Base-by-base conservation (phyloP, 2,888 invertebrate species). In the Drosophila colorata region DNA sequence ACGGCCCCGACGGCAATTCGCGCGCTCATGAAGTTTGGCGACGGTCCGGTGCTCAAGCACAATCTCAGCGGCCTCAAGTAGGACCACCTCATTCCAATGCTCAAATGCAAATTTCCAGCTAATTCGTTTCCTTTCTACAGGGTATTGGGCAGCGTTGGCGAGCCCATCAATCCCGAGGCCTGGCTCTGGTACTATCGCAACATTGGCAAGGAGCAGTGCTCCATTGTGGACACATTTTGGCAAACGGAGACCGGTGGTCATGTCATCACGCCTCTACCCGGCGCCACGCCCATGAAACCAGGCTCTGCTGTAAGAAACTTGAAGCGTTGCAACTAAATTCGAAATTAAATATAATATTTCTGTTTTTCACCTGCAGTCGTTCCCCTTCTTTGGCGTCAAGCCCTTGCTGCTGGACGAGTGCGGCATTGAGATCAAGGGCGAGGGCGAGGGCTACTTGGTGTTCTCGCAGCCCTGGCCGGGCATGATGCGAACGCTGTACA, bases 211-310 rank as follows among this genome's bases (percentile, higher is more conserved):
- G 95, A 95, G 47, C 95, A 95, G 73, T 98, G 98, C 92, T 97
- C 98, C 58, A 96, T 99, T 89, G 97, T 97, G 0, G 99, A 99
- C 91, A 99, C 99, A 0, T 99, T 98, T 93, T 99, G 99, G 99
- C 99, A 99, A 93, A 99, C 99, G 0, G 99, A 99, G 93, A 99
- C 99, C 5, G 99, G 99, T 8, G 99, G 99, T 0, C 99, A 99
- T 93, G 97, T 99, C 18, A 94, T 99, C 47, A 98, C 99, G 35
- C 98, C 99, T 33, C 93, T 99, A 52, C 99, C 99, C 0, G 99
- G 98, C 18, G 98, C 97, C 18, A 98, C 97, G 2, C 97, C 98
- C 13, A 97, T 98, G 95, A 99, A 99, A 93, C 99, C 99, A 1
- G 99, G 99, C 66, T 97, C 99, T 61, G 99, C 99, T 71, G 98